These are phyloP conservation scores for Erannis defoliaria DNA, from an alignment of 2,888 invertebrate genomes.

Conservation along the genomic window DNA sequence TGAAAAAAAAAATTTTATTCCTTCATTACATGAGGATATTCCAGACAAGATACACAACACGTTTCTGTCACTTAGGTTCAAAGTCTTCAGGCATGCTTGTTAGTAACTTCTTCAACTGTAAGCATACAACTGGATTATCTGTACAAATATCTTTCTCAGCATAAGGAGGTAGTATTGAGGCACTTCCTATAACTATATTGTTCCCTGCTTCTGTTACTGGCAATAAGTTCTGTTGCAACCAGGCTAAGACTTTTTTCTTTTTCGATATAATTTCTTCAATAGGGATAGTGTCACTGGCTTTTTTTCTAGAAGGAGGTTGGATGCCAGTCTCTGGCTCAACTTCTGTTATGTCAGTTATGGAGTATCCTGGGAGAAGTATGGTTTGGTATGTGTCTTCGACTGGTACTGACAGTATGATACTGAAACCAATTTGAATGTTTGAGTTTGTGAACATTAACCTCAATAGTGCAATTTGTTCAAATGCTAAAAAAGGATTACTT, in stretches of 20 bases:
- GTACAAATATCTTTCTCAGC: constrained; percentile 67
- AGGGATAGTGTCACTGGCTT: constrained; percentile 25
- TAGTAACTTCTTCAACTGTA: constrained; percentile 69
- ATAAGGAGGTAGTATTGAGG: constrained; percentile 70
- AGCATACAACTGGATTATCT: constrained; percentile 69
- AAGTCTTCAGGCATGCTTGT: constrained; percentile 70
- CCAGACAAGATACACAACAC: background rate
- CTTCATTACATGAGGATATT: constrained; percentile 29
- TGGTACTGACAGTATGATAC: constrained; percentile 67
- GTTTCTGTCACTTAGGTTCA: constrained; percentile 42
- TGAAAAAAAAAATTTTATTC: constrained; percentile 28
- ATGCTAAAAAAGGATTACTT: too few relatives aligned
- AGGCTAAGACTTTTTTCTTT: constrained; percentile 64
- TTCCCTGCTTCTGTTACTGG: constrained; percentile 65
- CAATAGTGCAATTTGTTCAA: too few relatives aligned
- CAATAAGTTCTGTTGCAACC: constrained; percentile 71
- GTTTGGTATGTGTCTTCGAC: constrained; percentile 58
- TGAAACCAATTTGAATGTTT: constrained; percentile 52
- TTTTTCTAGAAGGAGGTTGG: constrained; percentile 52
- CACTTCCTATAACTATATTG: constrained; percentile 69
- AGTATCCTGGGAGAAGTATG: constrained; percentile 71
- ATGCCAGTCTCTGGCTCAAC: constrained; percentile 35
- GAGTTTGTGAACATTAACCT: background rate
- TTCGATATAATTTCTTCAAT: constrained; percentile 51
- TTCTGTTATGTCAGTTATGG: constrained; percentile 61